A percentile compares a stretch with the other conserved stretches of the same genome.
These are phyloP conservation scores for Microdon myrmicae DNA, from an alignment of 2,888 invertebrate species.

Conservation along the genomic window DNA sequence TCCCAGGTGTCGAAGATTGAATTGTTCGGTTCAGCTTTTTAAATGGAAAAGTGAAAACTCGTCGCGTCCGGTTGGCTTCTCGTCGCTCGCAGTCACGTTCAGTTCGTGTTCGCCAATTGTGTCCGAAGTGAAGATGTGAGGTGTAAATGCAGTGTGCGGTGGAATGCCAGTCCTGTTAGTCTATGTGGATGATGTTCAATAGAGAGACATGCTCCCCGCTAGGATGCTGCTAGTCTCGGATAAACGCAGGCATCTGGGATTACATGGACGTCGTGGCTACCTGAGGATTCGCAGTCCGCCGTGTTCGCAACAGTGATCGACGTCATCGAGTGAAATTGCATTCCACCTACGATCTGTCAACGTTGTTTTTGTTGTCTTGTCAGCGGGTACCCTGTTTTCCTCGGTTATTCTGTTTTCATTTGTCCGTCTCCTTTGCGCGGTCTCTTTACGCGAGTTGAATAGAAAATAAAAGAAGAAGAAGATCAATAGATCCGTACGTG, in stretches of 20 bases:
- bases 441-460: background rate
- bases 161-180: background rate
- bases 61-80: conserved; percentile 21
- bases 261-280: conserved; percentile 18
- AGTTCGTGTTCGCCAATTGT: conserved; percentile 3
- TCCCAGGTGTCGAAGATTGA: too few species aligned
- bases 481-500: conserved; percentile 16
- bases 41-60: conserved; percentile 5
- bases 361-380: too few species aligned
- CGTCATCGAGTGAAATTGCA: too few species aligned
- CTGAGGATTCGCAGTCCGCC: conserved; percentile 43
- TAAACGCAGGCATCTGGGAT: conserved; percentile 35
- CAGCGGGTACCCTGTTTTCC: too few species aligned
- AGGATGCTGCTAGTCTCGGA: conserved; percentile 35
- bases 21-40: too few species aligned
- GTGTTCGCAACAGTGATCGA: conserved; percentile 16
- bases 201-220: conserved; percentile 38
- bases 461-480: conserved; percentile 9
- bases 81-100: background rate
- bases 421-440: conserved; percentile 23
- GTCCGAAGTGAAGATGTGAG: conserved; percentile 34
- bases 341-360: too few species aligned
- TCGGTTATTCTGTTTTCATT: too few species aligned
- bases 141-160: conserved; percentile 23
- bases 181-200: conserved; percentile 32